Conservation (phyloP, 2,797 vertebrate genomes). For the Sciurus carolinensis region DNA sequence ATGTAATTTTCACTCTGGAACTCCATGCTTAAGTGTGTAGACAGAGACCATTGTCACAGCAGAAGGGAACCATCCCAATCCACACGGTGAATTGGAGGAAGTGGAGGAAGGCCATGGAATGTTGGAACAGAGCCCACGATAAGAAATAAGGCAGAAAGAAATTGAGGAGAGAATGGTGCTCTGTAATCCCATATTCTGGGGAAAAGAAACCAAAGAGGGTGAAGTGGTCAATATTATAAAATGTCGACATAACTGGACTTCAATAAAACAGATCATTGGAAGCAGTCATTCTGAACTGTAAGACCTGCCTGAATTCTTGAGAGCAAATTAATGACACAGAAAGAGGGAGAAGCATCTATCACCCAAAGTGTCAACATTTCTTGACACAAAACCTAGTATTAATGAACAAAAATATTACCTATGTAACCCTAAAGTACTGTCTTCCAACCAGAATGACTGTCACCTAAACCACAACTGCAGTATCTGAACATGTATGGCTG, state of each 20-base stretch:
- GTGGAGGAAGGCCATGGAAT: not conserved
- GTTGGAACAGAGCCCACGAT: not conserved
- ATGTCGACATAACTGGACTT: not conserved
- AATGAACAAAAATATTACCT: not conserved
- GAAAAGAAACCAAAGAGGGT: not conserved
- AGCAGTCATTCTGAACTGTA: not conserved
- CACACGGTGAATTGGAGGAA: not conserved
- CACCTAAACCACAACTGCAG: not conserved
- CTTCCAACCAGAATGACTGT: not conserved
- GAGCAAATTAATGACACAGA: not conserved
- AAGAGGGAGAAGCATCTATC: not conserved
- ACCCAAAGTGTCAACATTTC: not conserved
- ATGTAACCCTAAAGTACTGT: not conserved
- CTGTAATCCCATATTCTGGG: not conserved
- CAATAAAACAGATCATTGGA: not conserved
- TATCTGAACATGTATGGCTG: not conserved
- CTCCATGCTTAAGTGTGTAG: not conserved
- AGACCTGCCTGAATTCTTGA: not conserved
- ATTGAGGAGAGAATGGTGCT: not conserved
- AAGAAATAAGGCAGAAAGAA: not conserved
- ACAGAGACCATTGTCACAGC: rapidly evolving
- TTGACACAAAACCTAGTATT: not conserved
- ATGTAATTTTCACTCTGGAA: not conserved
- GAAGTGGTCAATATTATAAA: not conserved
- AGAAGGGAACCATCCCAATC: not conserved